These are phyloP conservation scores for Macrobrachium rosenbergii DNA, from an alignment of 1,140 invertebrate genomes.

Conservation along the genomic window DNA sequence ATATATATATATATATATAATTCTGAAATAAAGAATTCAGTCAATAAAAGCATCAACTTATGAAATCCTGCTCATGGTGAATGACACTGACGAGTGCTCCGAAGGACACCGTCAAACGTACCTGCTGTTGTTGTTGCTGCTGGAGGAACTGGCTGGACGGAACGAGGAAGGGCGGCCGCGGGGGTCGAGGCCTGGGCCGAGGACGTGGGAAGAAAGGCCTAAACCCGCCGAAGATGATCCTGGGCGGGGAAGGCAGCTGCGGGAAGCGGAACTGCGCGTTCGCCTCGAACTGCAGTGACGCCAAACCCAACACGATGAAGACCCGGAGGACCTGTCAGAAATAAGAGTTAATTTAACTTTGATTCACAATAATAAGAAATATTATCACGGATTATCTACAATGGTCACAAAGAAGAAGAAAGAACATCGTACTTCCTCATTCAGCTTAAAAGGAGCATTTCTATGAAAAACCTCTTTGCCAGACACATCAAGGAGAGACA, in stretches of 20 bases:
- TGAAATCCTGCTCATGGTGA: too few species aligned
- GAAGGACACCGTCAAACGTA: background rate
- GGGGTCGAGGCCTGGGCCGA: background rate
- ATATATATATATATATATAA: too few species aligned
- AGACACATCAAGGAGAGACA: too few species aligned
- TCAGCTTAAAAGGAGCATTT: too few species aligned
- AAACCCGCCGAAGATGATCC: constrained; percentile 44
- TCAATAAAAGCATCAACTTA: too few species aligned
- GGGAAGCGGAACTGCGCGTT: constrained; percentile 34
- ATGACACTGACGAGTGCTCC: background rate
- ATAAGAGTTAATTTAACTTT: too few species aligned
- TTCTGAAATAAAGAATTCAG: too few species aligned
- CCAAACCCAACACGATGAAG: constrained; percentile 7
- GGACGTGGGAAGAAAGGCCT: constrained; percentile 18
- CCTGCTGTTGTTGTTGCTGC: background rate
- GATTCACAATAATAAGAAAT: too few species aligned
- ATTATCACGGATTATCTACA: too few species aligned
- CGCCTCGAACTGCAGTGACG: background rate
- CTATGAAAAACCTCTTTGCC: too few species aligned
- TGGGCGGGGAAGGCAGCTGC: constrained; percentile 5
- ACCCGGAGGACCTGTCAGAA: background rate
- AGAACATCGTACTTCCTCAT: too few species aligned
- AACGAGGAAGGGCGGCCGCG: constrained; percentile 6
- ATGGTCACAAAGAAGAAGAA: too few species aligned
- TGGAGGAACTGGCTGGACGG: constrained; percentile 28